A percentile compares a stretch with the other conserved stretches of the same genome.
These are phyloP conservation scores for Thereva nobilitata DNA, from an alignment of 2,888 invertebrate species.

Conservation along the genomic window DNA sequence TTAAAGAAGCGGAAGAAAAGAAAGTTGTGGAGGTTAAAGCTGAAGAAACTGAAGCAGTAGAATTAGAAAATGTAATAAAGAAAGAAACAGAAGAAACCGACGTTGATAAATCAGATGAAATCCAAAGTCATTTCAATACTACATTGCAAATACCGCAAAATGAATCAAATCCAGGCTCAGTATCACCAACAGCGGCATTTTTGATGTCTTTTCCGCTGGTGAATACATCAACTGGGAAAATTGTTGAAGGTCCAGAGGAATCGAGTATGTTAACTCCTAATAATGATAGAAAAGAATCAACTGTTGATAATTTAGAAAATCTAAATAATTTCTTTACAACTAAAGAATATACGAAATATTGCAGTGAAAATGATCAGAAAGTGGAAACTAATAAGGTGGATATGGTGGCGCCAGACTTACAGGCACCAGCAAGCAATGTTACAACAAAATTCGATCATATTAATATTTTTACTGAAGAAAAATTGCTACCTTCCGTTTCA, in stretches of 20 bases:
- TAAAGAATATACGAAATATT: conserved; percentile 44
- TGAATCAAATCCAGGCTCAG: conserved; percentile 64
- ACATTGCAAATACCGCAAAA: conserved; percentile 63
- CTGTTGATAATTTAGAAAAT: conserved; percentile 44
- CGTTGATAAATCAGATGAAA: conserved; percentile 52
- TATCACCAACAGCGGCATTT: conserved; percentile 69
- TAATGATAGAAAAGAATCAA: conserved; percentile 22
- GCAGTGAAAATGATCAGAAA: conserved; percentile 37
- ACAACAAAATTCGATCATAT: too few species aligned
- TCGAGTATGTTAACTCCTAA: conserved; percentile 18
- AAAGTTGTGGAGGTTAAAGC: conserved; percentile 1
- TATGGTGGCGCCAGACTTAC: neutral
- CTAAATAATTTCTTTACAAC: conserved; percentile 45
- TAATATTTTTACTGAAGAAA: too few species aligned
- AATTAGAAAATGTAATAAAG: neutral
- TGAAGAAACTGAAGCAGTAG: neutral
- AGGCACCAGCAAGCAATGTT: too few species aligned
- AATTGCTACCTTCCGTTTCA: too few species aligned
- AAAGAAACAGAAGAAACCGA: conserved; percentile 6
- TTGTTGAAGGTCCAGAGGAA: conserved; percentile 10
- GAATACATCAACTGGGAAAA: conserved; percentile 53
- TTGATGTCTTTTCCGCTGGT: conserved; percentile 67
- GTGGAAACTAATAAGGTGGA: neutral
- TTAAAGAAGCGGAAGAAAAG: conserved; percentile 8
- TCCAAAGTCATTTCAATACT: conserved; percentile 66